Conservation (phyloP, 2,888 invertebrate species). For the Caenorhabditis sp. region DNA sequence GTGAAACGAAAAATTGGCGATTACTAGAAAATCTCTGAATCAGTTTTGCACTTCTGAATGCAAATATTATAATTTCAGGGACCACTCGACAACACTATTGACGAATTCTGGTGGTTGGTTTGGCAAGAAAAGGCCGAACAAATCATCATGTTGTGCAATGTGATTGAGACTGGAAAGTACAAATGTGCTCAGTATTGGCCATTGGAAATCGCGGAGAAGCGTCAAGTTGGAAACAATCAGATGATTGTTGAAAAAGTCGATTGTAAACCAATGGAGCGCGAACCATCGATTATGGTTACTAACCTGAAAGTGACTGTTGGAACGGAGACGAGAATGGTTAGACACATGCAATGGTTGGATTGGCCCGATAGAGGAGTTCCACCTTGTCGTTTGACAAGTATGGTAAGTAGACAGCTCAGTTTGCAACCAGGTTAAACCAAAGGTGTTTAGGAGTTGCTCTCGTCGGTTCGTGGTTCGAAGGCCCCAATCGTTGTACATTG, state of each 20-base stretch:
- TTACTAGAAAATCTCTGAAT: neutral
- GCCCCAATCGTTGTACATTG: slow-evolving; percentile 59
- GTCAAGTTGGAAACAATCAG: slow-evolving; percentile 9
- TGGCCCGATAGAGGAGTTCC: slow-evolving; percentile 60
- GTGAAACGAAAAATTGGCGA: neutral
- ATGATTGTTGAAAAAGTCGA: slow-evolving; percentile 28
- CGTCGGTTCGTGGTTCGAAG: slow-evolving; percentile 47
- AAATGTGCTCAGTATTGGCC: slow-evolving; percentile 78
- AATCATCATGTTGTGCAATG: slow-evolving; percentile 58
- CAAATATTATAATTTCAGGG: slow-evolving; percentile 32
- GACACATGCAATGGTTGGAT: slow-evolving; percentile 55
- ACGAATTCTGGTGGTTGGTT: slow-evolving; percentile 51
- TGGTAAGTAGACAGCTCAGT: slow-evolving; percentile 11
- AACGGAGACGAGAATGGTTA: slow-evolving; percentile 13
- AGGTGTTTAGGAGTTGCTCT: slow-evolving; percentile 16
- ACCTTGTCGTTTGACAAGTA: slow-evolving; percentile 36
- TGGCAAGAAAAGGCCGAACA: slow-evolving; percentile 39
- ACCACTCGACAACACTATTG: slow-evolving; percentile 43
- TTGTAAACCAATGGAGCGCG: slow-evolving; percentile 25
- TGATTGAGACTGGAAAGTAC: slow-evolving; percentile 70
- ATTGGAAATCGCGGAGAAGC: slow-evolving; percentile 24
- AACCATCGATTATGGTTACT: slow-evolving; percentile 24
- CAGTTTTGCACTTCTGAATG: neutral
- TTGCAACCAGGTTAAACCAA: too few relatives aligned
- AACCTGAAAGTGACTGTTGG: slow-evolving; percentile 10